Base-by-base conservation (phyloP, 2,888 invertebrate species). In the Lamellibrachia columna region DNA sequence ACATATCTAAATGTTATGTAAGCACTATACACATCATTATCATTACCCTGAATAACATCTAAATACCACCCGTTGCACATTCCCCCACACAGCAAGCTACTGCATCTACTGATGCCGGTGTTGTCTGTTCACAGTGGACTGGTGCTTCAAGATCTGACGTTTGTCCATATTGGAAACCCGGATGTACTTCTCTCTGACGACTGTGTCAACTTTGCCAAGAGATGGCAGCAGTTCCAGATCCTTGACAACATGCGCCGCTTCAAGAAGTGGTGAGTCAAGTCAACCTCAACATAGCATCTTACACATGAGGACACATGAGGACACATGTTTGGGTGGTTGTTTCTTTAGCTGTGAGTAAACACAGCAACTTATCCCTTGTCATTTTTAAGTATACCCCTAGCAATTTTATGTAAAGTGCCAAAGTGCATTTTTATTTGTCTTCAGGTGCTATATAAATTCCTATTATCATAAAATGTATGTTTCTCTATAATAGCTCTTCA, bases 201-300 rank as follows among this genome's bases (percentile, higher is more conserved):
- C 93, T 95, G 95, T 92, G 96, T 96, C 92, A 97, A 97, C 95
- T 99, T 99, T 97, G 98, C 99, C 15, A 99, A 99, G 97, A 97
- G 99, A 95, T 99, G 99, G 99, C 99, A 99, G 96, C 99, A 99
- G 97, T 99, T 98, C 96, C 98, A 99, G 96, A 99, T 99, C 94
- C 98, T 99, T 96, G 99, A 99, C 96, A 99, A 99, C 96, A 99
- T 99, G 98, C 98, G 99, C 96, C 97, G 99, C 96, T 99, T 99
- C 97, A 99, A 99, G 96, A 98, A 98, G 97, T 98, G 98, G 99
- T 99, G 97, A 97, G 97, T 97, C 58, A 75, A 22, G 22, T 75
- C 75, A 2, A 15, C 15, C 2, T 75, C 75, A 2, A 15, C 15
- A 15, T 58, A 58, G 15, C 15, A 15, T 58, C 58, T 58, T 15